Evolutionary conservation across 37 sponge, comb jelly and placozoan species (phyloP).

Genomic region (Eunapius fragilis): DNA sequence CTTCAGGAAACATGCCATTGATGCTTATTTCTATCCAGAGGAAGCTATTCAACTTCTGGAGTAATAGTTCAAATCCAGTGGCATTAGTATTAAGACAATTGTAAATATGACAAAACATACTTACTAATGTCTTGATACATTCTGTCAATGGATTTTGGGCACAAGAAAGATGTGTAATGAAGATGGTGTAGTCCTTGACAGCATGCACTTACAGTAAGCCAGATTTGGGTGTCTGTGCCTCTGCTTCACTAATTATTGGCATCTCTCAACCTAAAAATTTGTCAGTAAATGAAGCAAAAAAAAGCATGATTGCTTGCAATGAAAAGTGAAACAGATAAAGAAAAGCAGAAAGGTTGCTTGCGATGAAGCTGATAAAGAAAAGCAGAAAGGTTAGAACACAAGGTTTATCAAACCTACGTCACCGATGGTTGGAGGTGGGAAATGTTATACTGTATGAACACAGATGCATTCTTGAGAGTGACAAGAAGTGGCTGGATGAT

Average conservation of each 20-base stretch:
- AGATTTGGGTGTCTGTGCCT: not conserved
- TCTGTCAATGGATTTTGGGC: not conserved
- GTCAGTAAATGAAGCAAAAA: not conserved
- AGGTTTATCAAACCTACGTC: not conserved
- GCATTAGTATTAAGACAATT: not conserved
- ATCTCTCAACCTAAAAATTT: not conserved
- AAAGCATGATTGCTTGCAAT: not conserved
- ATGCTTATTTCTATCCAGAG: not conserved
- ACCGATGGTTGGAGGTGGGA: not conserved
- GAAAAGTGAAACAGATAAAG: not conserved
- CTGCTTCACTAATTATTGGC: not conserved
- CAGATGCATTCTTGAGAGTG: not conserved
- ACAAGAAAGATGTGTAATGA: not conserved
- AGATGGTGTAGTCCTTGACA: not conserved
- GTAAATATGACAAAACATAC: too few relatives aligned
- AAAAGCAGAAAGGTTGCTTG: too few relatives aligned
- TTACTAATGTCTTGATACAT: not conserved
- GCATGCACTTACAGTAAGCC: not conserved
- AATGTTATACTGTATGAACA: not conserved
- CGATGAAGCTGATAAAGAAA: too few relatives aligned
- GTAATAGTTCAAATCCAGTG: not conserved
- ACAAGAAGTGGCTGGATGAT: not conserved
- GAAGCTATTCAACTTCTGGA: not conserved
- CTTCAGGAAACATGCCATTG: not conserved
- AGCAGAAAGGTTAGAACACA: not conserved